Conservation (phyloP, 2,888 invertebrate species). For the Noctua comes region DNA sequence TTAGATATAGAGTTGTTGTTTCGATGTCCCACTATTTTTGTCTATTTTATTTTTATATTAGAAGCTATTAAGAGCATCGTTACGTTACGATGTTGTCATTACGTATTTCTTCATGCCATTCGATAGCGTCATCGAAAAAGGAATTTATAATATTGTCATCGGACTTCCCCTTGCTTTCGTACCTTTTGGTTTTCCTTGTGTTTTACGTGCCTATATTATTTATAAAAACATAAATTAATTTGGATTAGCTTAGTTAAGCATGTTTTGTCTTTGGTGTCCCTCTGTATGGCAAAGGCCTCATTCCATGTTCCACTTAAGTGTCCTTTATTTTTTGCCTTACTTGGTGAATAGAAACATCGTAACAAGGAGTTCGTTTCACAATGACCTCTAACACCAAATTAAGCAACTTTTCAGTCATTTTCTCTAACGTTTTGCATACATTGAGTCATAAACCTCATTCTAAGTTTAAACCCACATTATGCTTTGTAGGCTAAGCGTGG, state of each 20-base stretch:
- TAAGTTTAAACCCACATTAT: conserved; percentile 21
- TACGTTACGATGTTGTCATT: conserved; percentile 18
- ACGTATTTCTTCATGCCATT: conserved; percentile 29
- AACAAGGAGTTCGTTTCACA: not conserved
- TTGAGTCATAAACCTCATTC: conserved; percentile 5
- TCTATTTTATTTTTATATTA: conserved; percentile 20
- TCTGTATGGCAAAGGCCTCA: not conserved
- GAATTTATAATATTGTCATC: conserved; percentile 41
- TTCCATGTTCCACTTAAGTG: not conserved
- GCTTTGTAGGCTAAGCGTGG: not conserved
- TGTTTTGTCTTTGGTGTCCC: not conserved
- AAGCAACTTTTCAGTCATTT: not conserved
- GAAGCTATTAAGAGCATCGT: conserved; percentile 5
- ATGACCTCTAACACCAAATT: not conserved
- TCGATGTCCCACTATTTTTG: not conserved
- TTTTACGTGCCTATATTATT: conserved; percentile 21
- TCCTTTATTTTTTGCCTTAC: not conserved
- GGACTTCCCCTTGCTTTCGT: conserved; percentile 56
- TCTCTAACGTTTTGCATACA: not conserved
- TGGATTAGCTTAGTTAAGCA: not conserved
- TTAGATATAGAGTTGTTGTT: not conserved
- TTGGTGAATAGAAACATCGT: not conserved
- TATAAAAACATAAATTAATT: not conserved
- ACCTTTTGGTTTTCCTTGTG: conserved; percentile 52
- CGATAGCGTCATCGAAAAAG: conserved; percentile 48